These are phyloP conservation scores for Brachyopa scutellaris DNA, from an alignment of 2,888 invertebrate genomes.

Conservation along the genomic window DNA sequence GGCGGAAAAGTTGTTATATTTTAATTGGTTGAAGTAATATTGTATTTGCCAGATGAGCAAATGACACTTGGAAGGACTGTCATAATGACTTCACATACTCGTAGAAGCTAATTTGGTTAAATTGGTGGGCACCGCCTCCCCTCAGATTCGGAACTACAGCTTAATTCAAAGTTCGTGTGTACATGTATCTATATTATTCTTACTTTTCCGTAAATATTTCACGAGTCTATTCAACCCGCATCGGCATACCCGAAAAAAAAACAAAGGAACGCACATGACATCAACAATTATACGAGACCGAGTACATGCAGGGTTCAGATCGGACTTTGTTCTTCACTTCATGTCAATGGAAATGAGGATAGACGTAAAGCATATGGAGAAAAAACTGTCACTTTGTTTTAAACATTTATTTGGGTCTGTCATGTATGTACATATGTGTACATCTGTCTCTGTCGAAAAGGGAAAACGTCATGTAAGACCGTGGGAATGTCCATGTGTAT, in stretches of 20 bases:
- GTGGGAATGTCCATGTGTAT: conserved; percentile 6
- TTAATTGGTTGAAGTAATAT: too few species aligned
- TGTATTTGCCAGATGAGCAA: too few species aligned
- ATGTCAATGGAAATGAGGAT: background rate
- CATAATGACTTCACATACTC: too few species aligned
- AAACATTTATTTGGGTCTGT: background rate
- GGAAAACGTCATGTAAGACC: background rate
- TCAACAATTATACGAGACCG: too few species aligned
- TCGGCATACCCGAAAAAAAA: background rate
- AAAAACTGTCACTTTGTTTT: background rate
- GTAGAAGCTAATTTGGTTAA: too few species aligned
- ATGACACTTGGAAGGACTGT: too few species aligned
- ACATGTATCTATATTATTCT: background rate
- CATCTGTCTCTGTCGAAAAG: background rate
- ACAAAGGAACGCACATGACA: background rate
- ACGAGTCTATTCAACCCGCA: conserved; percentile 1
- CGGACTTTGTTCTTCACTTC: background rate
- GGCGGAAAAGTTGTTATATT: too few species aligned
- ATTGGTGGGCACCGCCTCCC: too few species aligned
- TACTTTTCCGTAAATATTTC: background rate
- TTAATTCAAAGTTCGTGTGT: too few species aligned
- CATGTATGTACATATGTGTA: background rate
- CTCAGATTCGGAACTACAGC: too few species aligned
- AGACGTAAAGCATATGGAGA: background rate
- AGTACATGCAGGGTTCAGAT: background rate